Evolutionary conservation across 2,888 invertebrate species (phyloP).

Genomic region (Coenonympha arcania): DNA sequence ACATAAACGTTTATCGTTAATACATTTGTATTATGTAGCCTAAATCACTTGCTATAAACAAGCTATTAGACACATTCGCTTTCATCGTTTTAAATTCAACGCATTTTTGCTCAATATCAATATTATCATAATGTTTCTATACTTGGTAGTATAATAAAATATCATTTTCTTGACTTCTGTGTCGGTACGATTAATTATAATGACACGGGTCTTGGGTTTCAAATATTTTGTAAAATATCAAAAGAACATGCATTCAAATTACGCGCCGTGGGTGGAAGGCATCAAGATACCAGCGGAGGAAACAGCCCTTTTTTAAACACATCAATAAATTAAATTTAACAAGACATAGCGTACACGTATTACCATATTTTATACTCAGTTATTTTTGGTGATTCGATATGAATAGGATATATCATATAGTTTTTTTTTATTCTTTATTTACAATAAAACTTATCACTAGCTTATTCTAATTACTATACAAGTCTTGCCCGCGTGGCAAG

Average conservation of each 20-base stretch:
- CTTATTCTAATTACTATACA: no score
- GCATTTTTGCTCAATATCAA: not conserved
- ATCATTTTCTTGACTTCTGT: not conserved
- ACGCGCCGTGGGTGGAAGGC: constrained; percentile 33
- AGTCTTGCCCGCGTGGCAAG: no score
- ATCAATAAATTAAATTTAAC: constrained; percentile 24
- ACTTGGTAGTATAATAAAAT: not conserved
- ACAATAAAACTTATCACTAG: no score
- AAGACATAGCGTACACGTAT: constrained; percentile 7
- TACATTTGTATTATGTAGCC: no score
- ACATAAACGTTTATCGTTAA: no score
- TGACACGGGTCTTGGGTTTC: constrained; percentile 47
- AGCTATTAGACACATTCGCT: no score
- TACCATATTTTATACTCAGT: not conserved
- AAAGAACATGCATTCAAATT: constrained; percentile 43
- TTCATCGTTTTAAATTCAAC: not conserved
- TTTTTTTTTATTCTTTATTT: no score
- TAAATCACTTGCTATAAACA: no score
- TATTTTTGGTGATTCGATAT: not conserved
- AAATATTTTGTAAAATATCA: constrained; percentile 49
- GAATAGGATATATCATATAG: no score
- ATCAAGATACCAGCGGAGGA: constrained; percentile 10
- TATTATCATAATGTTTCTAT: not conserved
- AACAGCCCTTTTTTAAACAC: constrained; percentile 20
- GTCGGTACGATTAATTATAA: constrained; percentile 21